Percentiles rank a stretch among this genome's conserved stretches.
Evolutionary conservation across 1,140 invertebrate genomes (phyloP).

Genomic region (Drosophila leontia): DNA sequence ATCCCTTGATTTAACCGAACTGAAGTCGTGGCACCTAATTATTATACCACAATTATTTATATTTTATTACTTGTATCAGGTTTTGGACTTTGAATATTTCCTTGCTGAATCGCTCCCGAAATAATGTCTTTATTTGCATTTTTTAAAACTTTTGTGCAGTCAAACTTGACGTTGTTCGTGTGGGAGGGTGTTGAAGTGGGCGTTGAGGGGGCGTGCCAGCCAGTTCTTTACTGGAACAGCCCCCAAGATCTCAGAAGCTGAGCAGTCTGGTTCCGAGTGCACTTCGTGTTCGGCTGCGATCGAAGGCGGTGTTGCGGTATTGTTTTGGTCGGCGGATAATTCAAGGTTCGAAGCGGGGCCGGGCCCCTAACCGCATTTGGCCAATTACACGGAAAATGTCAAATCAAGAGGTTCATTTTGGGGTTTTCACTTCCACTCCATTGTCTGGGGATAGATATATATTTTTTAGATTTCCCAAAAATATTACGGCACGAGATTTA

Average conservation of each 20-base stretch:
- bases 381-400: constrained; percentile 74
- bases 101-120: background rate
- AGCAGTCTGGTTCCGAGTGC: constrained; percentile 63
- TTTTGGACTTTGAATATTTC: background rate
- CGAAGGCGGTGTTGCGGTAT: constrained; percentile 48
- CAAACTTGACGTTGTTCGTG: constrained; percentile 32
- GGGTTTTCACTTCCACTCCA: constrained; percentile 20
- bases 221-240: constrained; percentile 59
- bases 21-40: background rate
- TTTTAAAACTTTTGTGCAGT: constrained; percentile 14
- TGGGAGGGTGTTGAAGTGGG: constrained; percentile 40
- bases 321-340: constrained; percentile 52
- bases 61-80: background rate
- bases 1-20: background rate
- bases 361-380: constrained; percentile 62
- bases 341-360: constrained; percentile 66
- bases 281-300: constrained; percentile 36
- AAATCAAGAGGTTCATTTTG: constrained; percentile 53
- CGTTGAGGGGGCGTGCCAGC: constrained; percentile 53
- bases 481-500: constrained; percentile 59
- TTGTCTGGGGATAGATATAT: constrained; percentile 19
- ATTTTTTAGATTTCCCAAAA: constrained; percentile 60
- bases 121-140: constrained; percentile 46
- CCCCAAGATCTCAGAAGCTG: constrained; percentile 24
- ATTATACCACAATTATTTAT: background rate